Percentiles rank a stretch among this genome's conserved stretches.
Evolutionary conservation across 1,140 invertebrate genomes (phyloP).

Genomic region (Epicauta chinensis): DNA sequence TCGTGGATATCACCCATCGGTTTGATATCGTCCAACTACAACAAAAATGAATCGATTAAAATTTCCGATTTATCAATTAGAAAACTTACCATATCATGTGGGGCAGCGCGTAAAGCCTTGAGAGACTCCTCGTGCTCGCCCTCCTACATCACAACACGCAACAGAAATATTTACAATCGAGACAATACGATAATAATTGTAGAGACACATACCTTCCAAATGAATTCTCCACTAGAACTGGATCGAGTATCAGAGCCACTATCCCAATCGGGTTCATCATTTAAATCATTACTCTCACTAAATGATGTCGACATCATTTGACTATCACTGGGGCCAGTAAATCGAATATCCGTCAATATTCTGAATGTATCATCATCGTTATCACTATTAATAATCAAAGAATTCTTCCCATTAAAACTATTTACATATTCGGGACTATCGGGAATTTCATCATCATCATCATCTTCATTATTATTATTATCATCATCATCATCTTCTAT

Average conservation of each 20-base stretch:
- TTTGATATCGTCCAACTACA: constrained; percentile 29
- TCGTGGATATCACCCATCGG: constrained; percentile 33
- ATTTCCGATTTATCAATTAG: no score
- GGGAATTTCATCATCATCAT: background rate
- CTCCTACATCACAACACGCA: constrained; percentile 35
- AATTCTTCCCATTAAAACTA: constrained; percentile 12
- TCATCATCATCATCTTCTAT: background rate
- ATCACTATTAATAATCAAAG: constrained; percentile 22
- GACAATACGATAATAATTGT: background rate
- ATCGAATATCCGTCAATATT: constrained; percentile 39
- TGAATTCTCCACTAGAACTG: constrained; percentile 66
- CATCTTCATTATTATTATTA: background rate
- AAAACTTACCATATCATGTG: constrained; percentile 37
- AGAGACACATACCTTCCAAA: constrained; percentile 59
- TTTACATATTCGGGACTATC: constrained; percentile 16
- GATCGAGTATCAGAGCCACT: constrained; percentile 51
- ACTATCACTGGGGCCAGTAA: constrained; percentile 37
- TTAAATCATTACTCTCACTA: constrained; percentile 38
- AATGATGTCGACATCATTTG: constrained; percentile 43
- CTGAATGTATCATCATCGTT: constrained; percentile 31
- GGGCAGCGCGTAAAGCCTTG: constrained; percentile 39
- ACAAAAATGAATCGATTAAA: background rate
- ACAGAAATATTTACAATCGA: constrained; percentile 8
- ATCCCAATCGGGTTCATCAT: constrained; percentile 50
- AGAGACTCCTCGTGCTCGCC: constrained; percentile 44